These are phyloP conservation scores for Rallus limicola DNA, from an alignment of 2,113 vertebrate genomes.

Conservation along the genomic window DNA sequence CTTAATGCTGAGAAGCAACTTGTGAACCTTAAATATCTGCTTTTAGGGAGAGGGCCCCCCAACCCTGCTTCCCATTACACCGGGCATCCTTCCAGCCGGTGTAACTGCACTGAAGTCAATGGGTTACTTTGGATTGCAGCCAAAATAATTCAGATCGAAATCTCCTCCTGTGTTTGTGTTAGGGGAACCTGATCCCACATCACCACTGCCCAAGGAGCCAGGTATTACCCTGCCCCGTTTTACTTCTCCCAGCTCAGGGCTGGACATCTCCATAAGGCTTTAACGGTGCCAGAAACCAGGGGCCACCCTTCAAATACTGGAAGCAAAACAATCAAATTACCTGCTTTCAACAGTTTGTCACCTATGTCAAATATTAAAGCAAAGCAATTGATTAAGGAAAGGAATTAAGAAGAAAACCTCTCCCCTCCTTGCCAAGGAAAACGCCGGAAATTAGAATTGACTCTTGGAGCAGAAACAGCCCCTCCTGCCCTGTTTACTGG, in stretches of 20 bases:
- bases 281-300: neutral
- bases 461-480: neutral
- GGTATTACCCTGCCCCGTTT: neutral
- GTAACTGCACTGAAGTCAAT: neutral
- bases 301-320: neutral
- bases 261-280: neutral
- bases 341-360: neutral
- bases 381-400: neutral
- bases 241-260: neutral
- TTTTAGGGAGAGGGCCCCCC: neutral
- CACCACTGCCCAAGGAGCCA: neutral
- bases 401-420: neutral
- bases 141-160: neutral
- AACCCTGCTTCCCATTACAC: neutral
- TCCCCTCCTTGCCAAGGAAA: neutral
- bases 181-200: neutral
- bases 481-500: conserved; percentile 1
- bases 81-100: neutral
- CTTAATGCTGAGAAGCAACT: neutral
- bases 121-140: neutral
- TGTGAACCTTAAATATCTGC: neutral
- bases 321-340: neutral
- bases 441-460: conserved; percentile 20
- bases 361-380: neutral
- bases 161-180: neutral